phyloP scores from a whole-genome alignment of 2,797 vertebrate species.

The Lacerta agilis region DNA sequence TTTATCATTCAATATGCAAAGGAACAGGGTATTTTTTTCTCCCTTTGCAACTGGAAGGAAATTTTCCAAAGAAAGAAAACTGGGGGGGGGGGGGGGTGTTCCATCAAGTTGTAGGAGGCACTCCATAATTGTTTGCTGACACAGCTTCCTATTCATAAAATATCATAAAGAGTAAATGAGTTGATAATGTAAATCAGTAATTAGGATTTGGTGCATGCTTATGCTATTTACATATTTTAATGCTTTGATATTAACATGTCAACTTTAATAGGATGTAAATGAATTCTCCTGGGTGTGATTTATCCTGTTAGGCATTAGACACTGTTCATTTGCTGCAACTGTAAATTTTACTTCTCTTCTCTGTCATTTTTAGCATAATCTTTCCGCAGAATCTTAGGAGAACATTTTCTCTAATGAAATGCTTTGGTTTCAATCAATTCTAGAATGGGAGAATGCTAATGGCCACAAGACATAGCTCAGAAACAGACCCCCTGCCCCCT shows the following conservation, averaged over 20 bases:
- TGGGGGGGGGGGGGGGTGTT: background rate
- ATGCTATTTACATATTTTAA: slow-evolving; percentile 80
- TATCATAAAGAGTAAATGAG: slow-evolving; percentile 76
- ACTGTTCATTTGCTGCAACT: slow-evolving; percentile 46
- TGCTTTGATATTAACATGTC: slow-evolving; percentile 75
- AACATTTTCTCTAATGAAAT: slow-evolving; percentile 32
- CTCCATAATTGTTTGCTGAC: slow-evolving; percentile 74
- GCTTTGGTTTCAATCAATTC: slow-evolving; percentile 11
- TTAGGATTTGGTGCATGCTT: slow-evolving; percentile 74
- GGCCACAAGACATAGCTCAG: background rate
- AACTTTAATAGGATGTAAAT: slow-evolving; percentile 72
- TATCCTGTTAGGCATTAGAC: slow-evolving; percentile 47
- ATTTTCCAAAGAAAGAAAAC: slow-evolving; percentile 40
- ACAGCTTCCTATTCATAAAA: slow-evolving; percentile 72
- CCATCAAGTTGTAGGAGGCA: slow-evolving; percentile 55
- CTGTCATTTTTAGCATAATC: slow-evolving; percentile 45
- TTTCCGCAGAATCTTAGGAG: slow-evolving; percentile 36
- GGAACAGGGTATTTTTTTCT: too few relatives aligned
- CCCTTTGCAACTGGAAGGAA: slow-evolving; percentile 25
- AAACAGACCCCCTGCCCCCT: too few relatives aligned
- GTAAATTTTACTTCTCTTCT: slow-evolving; percentile 45
- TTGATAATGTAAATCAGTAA: slow-evolving; percentile 78
- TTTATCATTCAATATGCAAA: too few relatives aligned
- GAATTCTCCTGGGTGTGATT: slow-evolving; percentile 57
- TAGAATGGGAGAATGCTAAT: background rate